These are phyloP conservation scores for Orientallactaga sibirica DNA, from an alignment of 2,797 vertebrate species.

Conservation along the genomic window DNA sequence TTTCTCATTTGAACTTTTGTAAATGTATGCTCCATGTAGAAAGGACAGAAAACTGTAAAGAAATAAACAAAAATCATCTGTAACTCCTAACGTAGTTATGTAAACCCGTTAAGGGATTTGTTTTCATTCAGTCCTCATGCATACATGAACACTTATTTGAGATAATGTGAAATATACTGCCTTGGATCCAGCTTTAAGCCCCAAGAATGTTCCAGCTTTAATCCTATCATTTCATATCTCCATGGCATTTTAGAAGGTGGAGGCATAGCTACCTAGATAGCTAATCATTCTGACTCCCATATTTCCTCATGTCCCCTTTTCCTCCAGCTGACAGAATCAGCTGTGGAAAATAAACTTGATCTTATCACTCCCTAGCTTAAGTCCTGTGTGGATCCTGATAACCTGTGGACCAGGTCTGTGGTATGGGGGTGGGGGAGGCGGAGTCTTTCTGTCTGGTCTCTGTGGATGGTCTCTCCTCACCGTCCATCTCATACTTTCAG, in stretches of 20 bases:
- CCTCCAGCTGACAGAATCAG: neutral
- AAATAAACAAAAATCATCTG: conserved; percentile 53
- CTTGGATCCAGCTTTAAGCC: neutral
- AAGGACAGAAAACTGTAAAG: conserved; percentile 46
- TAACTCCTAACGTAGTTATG: conserved; percentile 49
- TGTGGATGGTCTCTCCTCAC: neutral
- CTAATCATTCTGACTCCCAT: neutral
- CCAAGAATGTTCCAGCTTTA: conserved; percentile 9
- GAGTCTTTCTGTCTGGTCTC: neutral
- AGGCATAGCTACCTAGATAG: neutral
- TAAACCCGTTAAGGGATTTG: conserved; percentile 47
- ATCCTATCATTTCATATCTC: conserved; percentile 30
- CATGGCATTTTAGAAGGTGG: conserved; percentile 22
- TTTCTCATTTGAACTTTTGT: conserved; percentile 54
- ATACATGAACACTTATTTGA: neutral
- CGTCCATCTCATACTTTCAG: neutral
- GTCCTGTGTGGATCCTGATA: conserved; percentile 39
- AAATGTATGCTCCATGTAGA: neutral
- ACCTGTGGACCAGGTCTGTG: neutral
- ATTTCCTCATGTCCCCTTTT: conserved; percentile 8
- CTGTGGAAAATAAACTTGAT: conserved; percentile 54
- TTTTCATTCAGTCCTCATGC: conserved; percentile 10
- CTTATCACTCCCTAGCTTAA: conserved; percentile 38
- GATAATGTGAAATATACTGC: neutral
- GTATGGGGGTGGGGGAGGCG: too few relatives aligned